A percentile compares a stretch with the other conserved stretches of the same genome.
phyloP scores from a whole-genome alignment of 2,888 invertebrate species.

The Priocnemis perturbator region DNA sequence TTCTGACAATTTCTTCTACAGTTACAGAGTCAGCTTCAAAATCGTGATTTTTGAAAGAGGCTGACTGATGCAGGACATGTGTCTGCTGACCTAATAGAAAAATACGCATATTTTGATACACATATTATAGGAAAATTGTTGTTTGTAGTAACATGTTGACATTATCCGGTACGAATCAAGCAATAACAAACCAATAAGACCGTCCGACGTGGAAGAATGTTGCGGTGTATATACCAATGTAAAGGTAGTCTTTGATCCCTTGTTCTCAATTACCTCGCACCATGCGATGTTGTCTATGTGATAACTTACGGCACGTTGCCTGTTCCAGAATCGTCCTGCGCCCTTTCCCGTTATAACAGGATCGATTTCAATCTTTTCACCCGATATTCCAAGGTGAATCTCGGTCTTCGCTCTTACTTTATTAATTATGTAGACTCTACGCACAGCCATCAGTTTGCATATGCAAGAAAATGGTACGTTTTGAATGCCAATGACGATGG shows the following conservation, averaged over 20 bases:
- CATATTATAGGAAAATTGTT: background rate
- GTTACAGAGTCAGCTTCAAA: constrained; percentile 88
- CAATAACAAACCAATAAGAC: constrained; percentile 36
- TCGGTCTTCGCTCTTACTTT: constrained; percentile 89
- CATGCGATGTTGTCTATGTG: constrained; percentile 91
- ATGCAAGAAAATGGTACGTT: background rate
- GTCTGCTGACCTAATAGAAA: constrained; percentile 54
- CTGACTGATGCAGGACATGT: constrained; percentile 73
- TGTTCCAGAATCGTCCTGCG: constrained; percentile 76
- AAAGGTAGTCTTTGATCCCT: constrained; percentile 84
- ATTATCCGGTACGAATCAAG: background rate
- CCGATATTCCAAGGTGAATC: constrained; percentile 91
- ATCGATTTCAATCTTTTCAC: constrained; percentile 94
- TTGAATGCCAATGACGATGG: background rate
- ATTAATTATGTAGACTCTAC: constrained; percentile 85
- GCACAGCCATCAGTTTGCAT: constrained; percentile 11
- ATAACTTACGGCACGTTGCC: constrained; percentile 88
- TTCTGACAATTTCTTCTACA: constrained; percentile 90
- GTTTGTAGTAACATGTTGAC: no score
- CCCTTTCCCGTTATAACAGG: constrained; percentile 78
- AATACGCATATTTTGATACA: no score
- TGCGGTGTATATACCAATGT: constrained; percentile 82
- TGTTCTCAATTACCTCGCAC: constrained; percentile 89
- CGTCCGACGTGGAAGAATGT: constrained; percentile 60
- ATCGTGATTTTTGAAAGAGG: constrained; percentile 89